Evolutionary conservation across 2,113 vertebrate genomes (phyloP).

Genomic region (Fukomys damarensis): DNA sequence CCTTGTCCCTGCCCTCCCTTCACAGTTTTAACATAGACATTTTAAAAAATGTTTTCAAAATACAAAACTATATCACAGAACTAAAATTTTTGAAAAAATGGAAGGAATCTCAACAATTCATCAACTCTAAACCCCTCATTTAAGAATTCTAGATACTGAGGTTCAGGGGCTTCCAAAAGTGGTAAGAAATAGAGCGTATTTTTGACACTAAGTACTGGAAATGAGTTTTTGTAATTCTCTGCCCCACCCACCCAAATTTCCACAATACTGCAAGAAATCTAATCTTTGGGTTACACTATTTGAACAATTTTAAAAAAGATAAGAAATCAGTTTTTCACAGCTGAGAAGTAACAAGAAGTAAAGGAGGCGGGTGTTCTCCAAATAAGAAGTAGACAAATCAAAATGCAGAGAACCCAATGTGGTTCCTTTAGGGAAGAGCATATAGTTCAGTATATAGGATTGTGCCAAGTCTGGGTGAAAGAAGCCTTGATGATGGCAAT

Average conservation of each 20-base stretch:
- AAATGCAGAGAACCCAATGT: background rate
- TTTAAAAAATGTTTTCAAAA: slow-evolving; percentile 27
- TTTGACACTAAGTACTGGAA: slow-evolving; percentile 39
- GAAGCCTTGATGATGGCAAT: background rate
- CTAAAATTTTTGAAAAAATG: background rate
- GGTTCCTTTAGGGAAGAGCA: background rate
- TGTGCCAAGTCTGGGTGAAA: background rate
- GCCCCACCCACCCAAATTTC: background rate
- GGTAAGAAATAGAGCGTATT: background rate
- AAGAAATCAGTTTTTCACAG: slow-evolving; percentile 48
- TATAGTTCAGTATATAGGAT: background rate
- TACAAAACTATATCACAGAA: background rate
- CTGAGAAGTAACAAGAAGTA: slow-evolving; percentile 18
- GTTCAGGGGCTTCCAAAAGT: background rate
- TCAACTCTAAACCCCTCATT: background rate
- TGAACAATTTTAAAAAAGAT: slow-evolving; percentile 53
- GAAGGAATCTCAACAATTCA: background rate
- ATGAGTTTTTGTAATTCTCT: slow-evolving; percentile 21
- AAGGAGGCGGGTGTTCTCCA: background rate
- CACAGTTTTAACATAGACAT: too few relatives aligned
- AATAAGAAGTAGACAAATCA: slow-evolving; percentile 34
- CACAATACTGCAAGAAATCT: slow-evolving; percentile 9
- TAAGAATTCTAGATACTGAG: slow-evolving; percentile 26
- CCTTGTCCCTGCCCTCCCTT: too few relatives aligned
- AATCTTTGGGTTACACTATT: slow-evolving; percentile 39